Base-by-base conservation (phyloP, 2,113 vertebrate species). In the Sphaerodactylus townsendi region DNA sequence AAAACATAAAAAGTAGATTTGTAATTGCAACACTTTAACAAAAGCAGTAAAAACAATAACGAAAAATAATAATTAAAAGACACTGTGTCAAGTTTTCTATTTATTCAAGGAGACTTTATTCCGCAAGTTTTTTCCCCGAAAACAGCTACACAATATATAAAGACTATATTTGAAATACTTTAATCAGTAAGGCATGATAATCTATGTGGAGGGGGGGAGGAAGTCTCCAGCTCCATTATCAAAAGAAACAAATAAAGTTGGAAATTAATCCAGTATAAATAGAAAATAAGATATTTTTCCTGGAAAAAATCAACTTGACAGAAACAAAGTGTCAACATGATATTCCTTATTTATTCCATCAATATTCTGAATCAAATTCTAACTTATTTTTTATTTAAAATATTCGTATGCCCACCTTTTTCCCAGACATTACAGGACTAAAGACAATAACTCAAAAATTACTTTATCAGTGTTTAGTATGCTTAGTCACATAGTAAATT, bases 401-500 rank as follows among this genome's bases (percentile, higher is more conserved):
- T 25, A 59, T 59, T 59, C 7, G 23, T 59, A 28, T 28, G 9
- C 9, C 59, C 25, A 28, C 23, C 25, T 62, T 62, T 25, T 25
- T 62, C 59, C 25, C 59, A 28, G 23, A 28, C 8, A 59, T 59
- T 25, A 19, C 14, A 53, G 3, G 17, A 56, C 21, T 23, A 23
- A 62, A 28, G 25, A 28, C 46, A 77, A 68, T 66, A 83, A 21
- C 30, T 23, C 33, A 53, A 76, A 83, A 39, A 30, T 14, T 48
- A 64, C 30, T 66, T 73, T 50, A n/a, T 39, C 13, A 30, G 59
- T 41, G 14, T 37, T 64, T 66, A 21, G 23, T 11, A 39, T 50
- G 23, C 28, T 68, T 35, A 88, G 35, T 30, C 66, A 66, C 35
- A 87, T 83, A 85, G 89, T 72, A 48, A 84, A 90, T 85, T 25